phyloP scores from a whole-genome alignment of 2,797 vertebrate species.

The Vireo griseus region DNA sequence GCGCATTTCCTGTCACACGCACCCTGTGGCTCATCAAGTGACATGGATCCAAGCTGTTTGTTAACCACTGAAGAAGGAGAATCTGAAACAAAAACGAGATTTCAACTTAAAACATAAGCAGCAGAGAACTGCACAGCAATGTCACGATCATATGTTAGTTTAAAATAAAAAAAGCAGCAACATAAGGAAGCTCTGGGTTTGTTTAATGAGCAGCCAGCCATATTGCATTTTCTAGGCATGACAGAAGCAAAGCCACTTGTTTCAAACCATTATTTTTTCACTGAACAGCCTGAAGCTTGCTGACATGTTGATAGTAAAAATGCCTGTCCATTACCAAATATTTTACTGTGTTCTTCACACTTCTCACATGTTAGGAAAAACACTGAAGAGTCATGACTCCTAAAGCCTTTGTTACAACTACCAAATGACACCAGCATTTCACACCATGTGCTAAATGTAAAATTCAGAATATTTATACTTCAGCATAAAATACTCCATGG shows the following conservation, averaged over 20 bases:
- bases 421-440: not conserved
- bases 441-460: not conserved
- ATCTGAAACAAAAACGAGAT: constrained; percentile 97
- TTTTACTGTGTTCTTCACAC: not conserved
- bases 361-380: not conserved
- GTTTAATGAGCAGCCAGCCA: constrained; percentile 63
- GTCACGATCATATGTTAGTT: constrained; percentile 71
- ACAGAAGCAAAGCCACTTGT: constrained; percentile 61
- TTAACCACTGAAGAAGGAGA: constrained; percentile 97
- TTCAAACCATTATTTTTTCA: constrained; percentile 16
- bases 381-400: not conserved
- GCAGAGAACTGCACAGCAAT: constrained; percentile 78
- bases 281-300: constrained; percentile 24
- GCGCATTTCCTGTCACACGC: constrained; percentile 79
- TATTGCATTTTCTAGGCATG: constrained; percentile 29
- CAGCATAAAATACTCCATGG: not conserved
- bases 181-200: constrained; percentile 45
- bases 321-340: constrained; percentile 17
- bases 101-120: constrained; percentile 82
- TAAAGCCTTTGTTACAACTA: not conserved
- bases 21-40: constrained; percentile 97
- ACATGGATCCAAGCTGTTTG: constrained; percentile 99
- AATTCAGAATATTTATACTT: not conserved
- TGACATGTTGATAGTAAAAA: not conserved
- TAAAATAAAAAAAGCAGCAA: constrained; percentile 61